These are phyloP conservation scores for Passer montanus DNA, from an alignment of 2,113 vertebrate species.

Conservation along the genomic window DNA sequence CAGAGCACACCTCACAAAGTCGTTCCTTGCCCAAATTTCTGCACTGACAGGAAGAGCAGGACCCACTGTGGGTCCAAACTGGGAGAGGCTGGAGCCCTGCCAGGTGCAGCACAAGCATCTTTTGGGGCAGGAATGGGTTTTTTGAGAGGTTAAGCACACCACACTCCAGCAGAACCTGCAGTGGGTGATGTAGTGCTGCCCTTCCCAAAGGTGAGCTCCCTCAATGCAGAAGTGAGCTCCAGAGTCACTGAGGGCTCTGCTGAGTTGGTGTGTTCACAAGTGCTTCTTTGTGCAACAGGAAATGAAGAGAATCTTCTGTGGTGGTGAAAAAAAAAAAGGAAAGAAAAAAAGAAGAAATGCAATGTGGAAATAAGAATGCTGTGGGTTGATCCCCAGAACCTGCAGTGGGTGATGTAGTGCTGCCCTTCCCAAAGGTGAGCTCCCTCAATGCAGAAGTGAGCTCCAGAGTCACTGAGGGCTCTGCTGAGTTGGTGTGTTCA, in stretches of 20 bases:
- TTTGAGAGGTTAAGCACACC: not conserved
- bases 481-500: not conserved
- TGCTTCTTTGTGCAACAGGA: not conserved
- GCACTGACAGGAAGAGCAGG: not conserved
- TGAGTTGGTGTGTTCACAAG: not conserved
- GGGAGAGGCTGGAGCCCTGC: not conserved
- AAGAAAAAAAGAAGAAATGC: not conserved
- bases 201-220: not conserved
- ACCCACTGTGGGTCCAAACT: not conserved
- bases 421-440: not conserved
- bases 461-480: not conserved
- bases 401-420: not conserved
- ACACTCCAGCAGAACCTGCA: not conserved
- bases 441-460: not conserved
- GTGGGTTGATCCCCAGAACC: not conserved
- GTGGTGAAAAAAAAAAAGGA: accelerated
- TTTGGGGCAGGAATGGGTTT: not conserved
- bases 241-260: not conserved
- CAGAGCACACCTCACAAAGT: not conserved
- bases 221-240: not conserved
- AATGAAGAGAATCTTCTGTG: not conserved
- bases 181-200: not conserved
- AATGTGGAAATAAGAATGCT: not conserved
- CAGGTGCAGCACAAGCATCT: not conserved
- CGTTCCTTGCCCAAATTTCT: not conserved